These are phyloP conservation scores for Brachypteracias leptosomus DNA, from an alignment of 2,113 vertebrate genomes.

Conservation along the genomic window DNA sequence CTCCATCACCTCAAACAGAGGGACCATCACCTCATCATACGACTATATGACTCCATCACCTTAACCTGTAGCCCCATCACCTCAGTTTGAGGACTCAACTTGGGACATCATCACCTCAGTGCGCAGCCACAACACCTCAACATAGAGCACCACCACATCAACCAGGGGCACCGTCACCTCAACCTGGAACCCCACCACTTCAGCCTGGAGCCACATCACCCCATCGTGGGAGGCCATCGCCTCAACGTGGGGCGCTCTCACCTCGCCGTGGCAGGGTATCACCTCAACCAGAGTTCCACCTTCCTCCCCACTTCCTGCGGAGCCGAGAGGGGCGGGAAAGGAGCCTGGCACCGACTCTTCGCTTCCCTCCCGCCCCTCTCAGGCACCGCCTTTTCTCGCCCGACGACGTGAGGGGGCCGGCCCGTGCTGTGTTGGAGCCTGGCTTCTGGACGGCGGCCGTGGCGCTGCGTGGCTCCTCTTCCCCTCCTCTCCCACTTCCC, in stretches of 20 bases:
- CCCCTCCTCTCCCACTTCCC: too few species aligned
- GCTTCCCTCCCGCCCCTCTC: too few species aligned
- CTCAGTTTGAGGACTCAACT: not conserved
- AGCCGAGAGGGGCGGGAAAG: not conserved
- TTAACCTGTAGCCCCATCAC: too few species aligned
- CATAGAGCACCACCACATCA: not conserved
- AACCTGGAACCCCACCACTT: not conserved
- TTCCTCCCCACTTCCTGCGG: fast-evolving
- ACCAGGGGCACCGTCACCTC: not conserved
- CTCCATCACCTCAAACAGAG: not conserved
- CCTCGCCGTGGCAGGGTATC: too few species aligned
- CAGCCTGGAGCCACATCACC: too few species aligned
- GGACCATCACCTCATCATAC: not conserved
- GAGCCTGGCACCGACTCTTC: too few species aligned
- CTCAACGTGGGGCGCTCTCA: not conserved
- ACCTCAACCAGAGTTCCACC: not conserved
- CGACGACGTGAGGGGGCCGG: not conserved
- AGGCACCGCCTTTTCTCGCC: not conserved
- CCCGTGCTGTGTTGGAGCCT: not conserved
- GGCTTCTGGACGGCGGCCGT: fast-evolving
- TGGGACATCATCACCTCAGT: not conserved
- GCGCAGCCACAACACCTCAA: not conserved
- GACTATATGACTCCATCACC: not conserved
- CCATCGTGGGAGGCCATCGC: too few species aligned
- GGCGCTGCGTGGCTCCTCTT: fast-evolving